These are phyloP conservation scores for Stenchaetothrips biformis DNA, from an alignment of 2,888 invertebrate genomes.

Conservation along the genomic window DNA sequence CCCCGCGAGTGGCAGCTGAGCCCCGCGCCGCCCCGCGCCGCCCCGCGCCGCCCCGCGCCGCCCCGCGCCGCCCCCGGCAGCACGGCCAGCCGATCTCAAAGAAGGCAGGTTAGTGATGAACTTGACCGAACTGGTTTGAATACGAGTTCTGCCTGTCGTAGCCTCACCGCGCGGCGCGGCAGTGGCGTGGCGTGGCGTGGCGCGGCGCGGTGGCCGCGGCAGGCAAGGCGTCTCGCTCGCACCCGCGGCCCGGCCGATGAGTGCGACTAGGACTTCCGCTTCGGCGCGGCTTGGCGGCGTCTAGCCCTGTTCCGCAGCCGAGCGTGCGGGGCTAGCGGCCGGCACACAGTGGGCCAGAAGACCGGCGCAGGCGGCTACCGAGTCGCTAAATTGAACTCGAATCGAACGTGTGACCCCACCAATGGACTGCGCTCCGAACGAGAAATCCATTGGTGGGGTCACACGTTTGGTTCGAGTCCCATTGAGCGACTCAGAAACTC, in stretches of 20 bases:
- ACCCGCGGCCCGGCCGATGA: no score
- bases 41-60: neutral
- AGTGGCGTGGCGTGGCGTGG: neutral
- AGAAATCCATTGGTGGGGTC: no score
- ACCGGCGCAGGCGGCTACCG: no score
- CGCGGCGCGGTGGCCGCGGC: neutral
- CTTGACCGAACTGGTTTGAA: constrained; percentile 23
- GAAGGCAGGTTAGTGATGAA: constrained; percentile 24
- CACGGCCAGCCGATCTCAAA: constrained; percentile 8
- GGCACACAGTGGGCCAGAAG: no score
- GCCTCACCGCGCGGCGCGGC: neutral
- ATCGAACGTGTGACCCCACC: no score
- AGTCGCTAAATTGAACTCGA: no score
- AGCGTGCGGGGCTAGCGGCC: neutral
- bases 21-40: neutral
- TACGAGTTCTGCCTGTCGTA: neutral
- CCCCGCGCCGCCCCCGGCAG: neutral
- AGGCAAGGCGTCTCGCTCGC: no score
- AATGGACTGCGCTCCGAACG: no score
- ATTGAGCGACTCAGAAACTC: no score
- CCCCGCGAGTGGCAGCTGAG: no score
- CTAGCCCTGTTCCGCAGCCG: neutral
- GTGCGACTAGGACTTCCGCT: no score
- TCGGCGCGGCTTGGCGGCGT: neutral
- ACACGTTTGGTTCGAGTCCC: no score